Conservation (phyloP, 2,888 invertebrate species). For the Rhamnusium bicolor region DNA sequence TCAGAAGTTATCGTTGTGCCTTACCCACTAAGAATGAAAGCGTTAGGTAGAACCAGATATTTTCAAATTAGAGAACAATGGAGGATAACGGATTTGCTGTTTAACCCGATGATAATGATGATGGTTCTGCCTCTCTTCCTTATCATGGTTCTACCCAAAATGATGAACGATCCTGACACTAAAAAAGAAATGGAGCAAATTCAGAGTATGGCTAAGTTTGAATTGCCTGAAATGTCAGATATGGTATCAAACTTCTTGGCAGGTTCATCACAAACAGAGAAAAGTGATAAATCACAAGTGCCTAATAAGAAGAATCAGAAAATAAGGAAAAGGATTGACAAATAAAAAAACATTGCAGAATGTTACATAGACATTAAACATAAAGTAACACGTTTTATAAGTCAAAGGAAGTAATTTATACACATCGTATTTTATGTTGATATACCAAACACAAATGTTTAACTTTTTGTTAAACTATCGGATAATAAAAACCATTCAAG, state of each 20-base stretch:
- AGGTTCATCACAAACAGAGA: slow-evolving; percentile 68
- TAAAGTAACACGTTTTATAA: too few relatives aligned
- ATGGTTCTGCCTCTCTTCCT: slow-evolving; percentile 94
- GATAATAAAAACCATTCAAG: too few relatives aligned
- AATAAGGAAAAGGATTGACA: slow-evolving; percentile 47
- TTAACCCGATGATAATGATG: slow-evolving; percentile 98
- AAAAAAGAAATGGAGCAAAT: slow-evolving; percentile 96
- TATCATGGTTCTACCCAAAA: slow-evolving; percentile 94
- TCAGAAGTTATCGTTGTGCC: slow-evolving; percentile 91
- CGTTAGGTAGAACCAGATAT: slow-evolving; percentile 80
- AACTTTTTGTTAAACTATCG: too few relatives aligned
- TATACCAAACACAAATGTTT: too few relatives aligned
- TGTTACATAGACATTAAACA: not conserved
- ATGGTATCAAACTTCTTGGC: slow-evolving; percentile 91
- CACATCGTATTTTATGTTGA: too few relatives aligned
- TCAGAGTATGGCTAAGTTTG: slow-evolving; percentile 85
- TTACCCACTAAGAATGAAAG: slow-evolving; percentile 93
- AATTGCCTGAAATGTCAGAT: slow-evolving; percentile 97
- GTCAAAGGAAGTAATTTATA: not conserved
- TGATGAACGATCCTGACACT: slow-evolving; percentile 98
- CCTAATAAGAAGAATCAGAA: slow-evolving; percentile 44
- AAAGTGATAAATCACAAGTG: slow-evolving; percentile 34
- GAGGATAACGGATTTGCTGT: slow-evolving; percentile 95
- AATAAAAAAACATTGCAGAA: slow-evolving; percentile 31
- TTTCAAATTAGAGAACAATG: slow-evolving; percentile 97